Percentiles rank a stretch among this genome's conserved stretches.
phyloP scores from a whole-genome alignment of 37 sponge, comb jelly and placozoan species.

The Lycopodina hypogea region DNA sequence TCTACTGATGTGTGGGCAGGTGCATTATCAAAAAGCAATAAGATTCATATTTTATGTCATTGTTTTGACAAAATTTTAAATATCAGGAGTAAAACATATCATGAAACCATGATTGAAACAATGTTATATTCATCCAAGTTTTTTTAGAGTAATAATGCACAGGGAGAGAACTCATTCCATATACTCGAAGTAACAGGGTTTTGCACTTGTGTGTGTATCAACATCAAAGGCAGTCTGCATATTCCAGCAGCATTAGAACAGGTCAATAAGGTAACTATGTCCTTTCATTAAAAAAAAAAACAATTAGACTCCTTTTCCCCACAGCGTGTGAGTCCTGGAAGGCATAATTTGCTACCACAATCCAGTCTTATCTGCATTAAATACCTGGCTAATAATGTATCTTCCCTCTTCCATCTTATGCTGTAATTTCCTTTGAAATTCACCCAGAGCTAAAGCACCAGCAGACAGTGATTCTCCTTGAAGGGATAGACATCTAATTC shows the following conservation, averaged over 20 bases:
- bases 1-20: neutral
- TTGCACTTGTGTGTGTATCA: conserved; percentile 1
- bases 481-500: neutral
- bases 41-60: conserved; percentile 1
- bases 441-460: neutral
- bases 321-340: neutral
- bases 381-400: too few species aligned
- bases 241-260: too few species aligned
- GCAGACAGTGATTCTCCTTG: conserved; percentile 9
- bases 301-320: neutral
- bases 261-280: neutral
- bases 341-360: too few species aligned
- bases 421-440: neutral
- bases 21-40: neutral
- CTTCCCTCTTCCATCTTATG: too few species aligned
- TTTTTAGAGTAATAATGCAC: neutral
- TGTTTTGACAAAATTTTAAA: neutral
- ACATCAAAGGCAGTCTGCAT: neutral
- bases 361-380: too few species aligned
- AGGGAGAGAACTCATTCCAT: too few species aligned
- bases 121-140: neutral
- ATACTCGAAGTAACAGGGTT: neutral
- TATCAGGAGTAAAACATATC: neutral
- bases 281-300: too few species aligned
- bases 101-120: conserved; percentile 1